Conservation (phyloP, 1,140 invertebrate genomes). For the Drosophila asahinai region DNA sequence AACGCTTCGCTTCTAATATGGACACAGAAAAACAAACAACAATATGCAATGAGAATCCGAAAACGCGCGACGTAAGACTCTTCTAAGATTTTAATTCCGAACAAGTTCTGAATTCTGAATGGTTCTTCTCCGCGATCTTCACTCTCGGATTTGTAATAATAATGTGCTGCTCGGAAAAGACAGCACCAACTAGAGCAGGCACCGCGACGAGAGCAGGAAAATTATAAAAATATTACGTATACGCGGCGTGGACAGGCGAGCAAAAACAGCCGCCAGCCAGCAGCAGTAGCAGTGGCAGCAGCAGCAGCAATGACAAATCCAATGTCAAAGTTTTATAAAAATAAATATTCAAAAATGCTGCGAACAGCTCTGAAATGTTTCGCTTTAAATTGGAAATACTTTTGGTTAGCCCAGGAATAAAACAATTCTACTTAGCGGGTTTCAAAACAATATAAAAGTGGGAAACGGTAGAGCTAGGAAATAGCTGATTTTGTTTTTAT, state of each 20-base stretch:
- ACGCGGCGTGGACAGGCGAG: slow-evolving; percentile 58
- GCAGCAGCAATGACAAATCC: slow-evolving; percentile 81
- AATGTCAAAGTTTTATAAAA: slow-evolving; percentile 84
- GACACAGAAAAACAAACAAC: slow-evolving; percentile 59
- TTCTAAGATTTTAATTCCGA: slow-evolving; percentile 18
- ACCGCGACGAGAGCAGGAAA: slow-evolving; percentile 13
- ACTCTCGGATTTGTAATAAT: slow-evolving; percentile 40
- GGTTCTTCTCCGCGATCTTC: slow-evolving; percentile 3
- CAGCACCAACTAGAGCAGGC: slow-evolving; percentile 11
- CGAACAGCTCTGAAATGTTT: slow-evolving; percentile 37
- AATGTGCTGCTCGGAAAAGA: slow-evolving; percentile 15
- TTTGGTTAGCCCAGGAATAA: background rate
- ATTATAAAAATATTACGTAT: slow-evolving; percentile 76
- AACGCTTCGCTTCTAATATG: slow-evolving; percentile 61
- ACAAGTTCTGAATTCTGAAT: slow-evolving; percentile 3
- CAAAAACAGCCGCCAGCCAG: slow-evolving; percentile 48
- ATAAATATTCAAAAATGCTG: slow-evolving; percentile 74
- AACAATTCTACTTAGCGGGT: too few species aligned
- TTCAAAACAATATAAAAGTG: background rate
- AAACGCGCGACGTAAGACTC: slow-evolving; percentile 14
- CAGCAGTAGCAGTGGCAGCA: slow-evolving; percentile 7
- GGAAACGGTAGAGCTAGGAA: background rate
- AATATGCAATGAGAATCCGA: slow-evolving; percentile 1
- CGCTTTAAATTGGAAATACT: slow-evolving; percentile 26
- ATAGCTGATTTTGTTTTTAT: background rate